These are phyloP conservation scores for Phaetusa simplex DNA, from an alignment of 2,113 vertebrate species.

Conservation along the genomic window DNA sequence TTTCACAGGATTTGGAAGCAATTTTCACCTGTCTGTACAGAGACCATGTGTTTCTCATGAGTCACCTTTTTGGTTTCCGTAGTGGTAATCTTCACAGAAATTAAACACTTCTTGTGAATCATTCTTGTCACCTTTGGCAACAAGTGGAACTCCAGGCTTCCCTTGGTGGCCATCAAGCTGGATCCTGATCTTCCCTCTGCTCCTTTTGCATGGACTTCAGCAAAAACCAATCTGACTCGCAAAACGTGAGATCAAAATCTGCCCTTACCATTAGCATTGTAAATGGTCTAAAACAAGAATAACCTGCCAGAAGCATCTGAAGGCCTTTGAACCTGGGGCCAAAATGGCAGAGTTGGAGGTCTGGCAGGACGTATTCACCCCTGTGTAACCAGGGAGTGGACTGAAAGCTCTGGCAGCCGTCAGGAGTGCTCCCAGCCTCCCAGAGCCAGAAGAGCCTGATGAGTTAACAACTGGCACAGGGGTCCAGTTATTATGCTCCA, in stretches of 20 bases:
- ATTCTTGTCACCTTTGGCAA: background rate
- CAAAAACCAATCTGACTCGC: background rate
- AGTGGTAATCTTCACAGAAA: background rate
- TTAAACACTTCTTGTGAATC: background rate
- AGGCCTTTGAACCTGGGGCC: conserved; percentile 31
- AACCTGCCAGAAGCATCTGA: background rate
- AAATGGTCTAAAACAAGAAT: background rate
- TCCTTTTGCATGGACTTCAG: background rate
- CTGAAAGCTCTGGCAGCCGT: conserved; percentile 22
- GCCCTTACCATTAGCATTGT: background rate
- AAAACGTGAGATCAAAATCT: background rate
- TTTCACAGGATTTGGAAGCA: background rate
- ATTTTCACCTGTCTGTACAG: background rate
- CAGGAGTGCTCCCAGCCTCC: conserved; percentile 22
- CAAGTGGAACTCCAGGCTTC: background rate
- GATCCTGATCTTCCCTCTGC: background rate
- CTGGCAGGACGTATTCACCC: background rate
- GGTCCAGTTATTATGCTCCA: conserved; percentile 43
- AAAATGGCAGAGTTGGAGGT: conserved; percentile 35
- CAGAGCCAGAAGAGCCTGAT: conserved; percentile 46
- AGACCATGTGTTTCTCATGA: background rate
- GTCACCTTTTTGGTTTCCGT: background rate
- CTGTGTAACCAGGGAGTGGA: background rate
- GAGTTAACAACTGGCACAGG: conserved; percentile 45
- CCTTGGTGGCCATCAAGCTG: background rate